Conservation (phyloP, 2,888 invertebrate species). For the Torymus tubicola region DNA sequence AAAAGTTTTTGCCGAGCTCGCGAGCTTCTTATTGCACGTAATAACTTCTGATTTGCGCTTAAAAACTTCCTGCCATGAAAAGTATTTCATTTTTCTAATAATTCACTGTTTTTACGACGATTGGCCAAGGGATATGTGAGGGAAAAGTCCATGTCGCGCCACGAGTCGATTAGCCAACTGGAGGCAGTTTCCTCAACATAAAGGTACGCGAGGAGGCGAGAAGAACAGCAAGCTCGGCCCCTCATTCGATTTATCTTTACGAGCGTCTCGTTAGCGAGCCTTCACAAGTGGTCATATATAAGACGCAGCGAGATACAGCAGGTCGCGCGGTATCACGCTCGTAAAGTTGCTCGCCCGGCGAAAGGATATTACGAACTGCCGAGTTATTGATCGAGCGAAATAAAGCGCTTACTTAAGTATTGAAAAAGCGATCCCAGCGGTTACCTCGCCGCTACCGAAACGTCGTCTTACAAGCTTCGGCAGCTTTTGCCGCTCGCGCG, state of each 20-base stretch:
- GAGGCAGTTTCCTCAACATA: too few species aligned
- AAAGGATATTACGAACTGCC: slow-evolving; percentile 11
- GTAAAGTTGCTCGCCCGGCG: background rate
- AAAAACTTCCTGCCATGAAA: too few species aligned
- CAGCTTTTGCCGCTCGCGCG: slow-evolving; percentile 1
- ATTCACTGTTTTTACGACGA: too few species aligned
- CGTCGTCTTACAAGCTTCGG: slow-evolving; percentile 19
- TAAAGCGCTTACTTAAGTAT: slow-evolving; percentile 11
- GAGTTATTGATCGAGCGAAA: slow-evolving; percentile 26
- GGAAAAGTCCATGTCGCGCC: too few species aligned
- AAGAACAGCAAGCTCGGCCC: too few species aligned
- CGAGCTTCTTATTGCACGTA: too few species aligned
- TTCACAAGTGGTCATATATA: slow-evolving; percentile 4
- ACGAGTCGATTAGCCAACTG: too few species aligned
- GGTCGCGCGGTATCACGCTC: background rate
- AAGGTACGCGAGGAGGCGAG: too few species aligned
- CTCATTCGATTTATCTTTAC: slow-evolving; percentile 3
- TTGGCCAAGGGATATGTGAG: too few species aligned
- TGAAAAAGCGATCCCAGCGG: background rate
- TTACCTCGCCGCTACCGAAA: background rate
- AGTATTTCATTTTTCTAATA: too few species aligned
- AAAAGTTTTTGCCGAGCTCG: too few species aligned
- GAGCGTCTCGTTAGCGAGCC: background rate
- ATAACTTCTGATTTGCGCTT: too few species aligned
- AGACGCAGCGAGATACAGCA: background rate